These are phyloP conservation scores for Amorpha juglandis DNA, from an alignment of 2,888 invertebrate genomes.

Conservation along the genomic window DNA sequence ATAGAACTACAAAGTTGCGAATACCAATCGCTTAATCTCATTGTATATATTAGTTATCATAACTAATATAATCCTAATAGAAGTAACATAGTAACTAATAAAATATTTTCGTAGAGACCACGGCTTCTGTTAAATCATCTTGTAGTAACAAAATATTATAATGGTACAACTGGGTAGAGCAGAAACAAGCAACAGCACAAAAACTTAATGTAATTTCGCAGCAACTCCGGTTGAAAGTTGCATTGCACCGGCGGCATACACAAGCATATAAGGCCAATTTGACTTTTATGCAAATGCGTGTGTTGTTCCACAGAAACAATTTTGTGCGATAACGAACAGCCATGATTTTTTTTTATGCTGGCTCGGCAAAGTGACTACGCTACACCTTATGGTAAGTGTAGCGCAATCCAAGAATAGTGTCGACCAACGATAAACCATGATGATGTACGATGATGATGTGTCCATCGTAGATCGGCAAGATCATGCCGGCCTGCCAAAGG, in stretches of 20 bases:
- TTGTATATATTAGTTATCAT: too few relatives aligned
- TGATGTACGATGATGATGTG: too few relatives aligned
- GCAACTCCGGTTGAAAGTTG: conserved; percentile 59
- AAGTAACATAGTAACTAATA: too few relatives aligned
- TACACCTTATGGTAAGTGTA: too few relatives aligned
- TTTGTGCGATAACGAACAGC: conserved; percentile 1
- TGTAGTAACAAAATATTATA: conserved; percentile 8
- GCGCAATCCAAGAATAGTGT: too few relatives aligned
- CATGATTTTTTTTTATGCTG: too few relatives aligned
- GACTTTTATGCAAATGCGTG: conserved; percentile 69
- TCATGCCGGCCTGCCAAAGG: too few relatives aligned
- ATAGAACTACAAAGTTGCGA: background rate
- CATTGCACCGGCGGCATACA: conserved; percentile 52
- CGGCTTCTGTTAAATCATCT: background rate
- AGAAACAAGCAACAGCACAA: conserved; percentile 32
- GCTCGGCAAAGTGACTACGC: too few relatives aligned
- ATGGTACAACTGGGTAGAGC: conserved; percentile 21
- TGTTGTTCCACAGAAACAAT: conserved; percentile 40
- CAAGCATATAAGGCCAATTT: conserved; percentile 58
- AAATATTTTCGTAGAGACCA: background rate
- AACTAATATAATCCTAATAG: too few relatives aligned
- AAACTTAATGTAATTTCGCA: conserved; percentile 45
- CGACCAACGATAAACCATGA: too few relatives aligned
- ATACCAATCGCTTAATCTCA: too few relatives aligned
- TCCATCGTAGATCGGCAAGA: too few relatives aligned